phyloP scores from a whole-genome alignment of 2,888 invertebrate species.

The Andrena haemorrhoa region DNA sequence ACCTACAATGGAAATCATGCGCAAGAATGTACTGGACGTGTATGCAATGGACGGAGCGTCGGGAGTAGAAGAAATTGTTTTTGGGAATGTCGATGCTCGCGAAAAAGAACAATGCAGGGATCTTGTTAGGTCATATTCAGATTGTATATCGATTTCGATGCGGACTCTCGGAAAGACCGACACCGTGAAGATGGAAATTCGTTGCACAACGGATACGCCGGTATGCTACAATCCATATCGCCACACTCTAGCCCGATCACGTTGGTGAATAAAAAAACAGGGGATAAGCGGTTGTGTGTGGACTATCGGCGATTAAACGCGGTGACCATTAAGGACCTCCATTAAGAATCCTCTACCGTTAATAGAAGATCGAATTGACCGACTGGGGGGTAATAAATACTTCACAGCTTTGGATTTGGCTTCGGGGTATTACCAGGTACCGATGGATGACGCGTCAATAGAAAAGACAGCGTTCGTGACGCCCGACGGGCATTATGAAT shows the following conservation, averaged over 20 bases:
- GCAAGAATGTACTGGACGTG: neutral
- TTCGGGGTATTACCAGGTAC: too few species aligned
- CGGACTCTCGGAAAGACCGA: neutral
- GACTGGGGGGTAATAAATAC: too few species aligned
- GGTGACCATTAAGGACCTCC: neutral
- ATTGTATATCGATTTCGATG: neutral
- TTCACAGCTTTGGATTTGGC: too few species aligned
- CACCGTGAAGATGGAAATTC: constrained; percentile 2
- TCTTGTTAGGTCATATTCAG: neutral
- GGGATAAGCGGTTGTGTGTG: neutral
- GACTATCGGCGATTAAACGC: neutral
- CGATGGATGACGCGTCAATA: too few species aligned
- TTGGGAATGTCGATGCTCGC: neutral
- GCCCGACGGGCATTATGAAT: too few species aligned
- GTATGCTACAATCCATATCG: constrained; percentile 27
- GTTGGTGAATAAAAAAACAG: neutral
- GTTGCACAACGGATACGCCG: constrained; percentile 4
- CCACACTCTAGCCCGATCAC: too few species aligned
- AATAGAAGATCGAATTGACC: too few species aligned
- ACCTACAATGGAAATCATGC: fast-evolving
- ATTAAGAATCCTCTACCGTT: too few species aligned
- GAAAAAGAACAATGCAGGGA: neutral
- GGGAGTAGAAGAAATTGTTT: neutral
- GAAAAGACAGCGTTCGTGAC: too few species aligned
- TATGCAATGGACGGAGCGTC: neutral